phyloP scores from a whole-genome alignment of 2,113 vertebrate genomes.

The Notothenia coriiceps region DNA sequence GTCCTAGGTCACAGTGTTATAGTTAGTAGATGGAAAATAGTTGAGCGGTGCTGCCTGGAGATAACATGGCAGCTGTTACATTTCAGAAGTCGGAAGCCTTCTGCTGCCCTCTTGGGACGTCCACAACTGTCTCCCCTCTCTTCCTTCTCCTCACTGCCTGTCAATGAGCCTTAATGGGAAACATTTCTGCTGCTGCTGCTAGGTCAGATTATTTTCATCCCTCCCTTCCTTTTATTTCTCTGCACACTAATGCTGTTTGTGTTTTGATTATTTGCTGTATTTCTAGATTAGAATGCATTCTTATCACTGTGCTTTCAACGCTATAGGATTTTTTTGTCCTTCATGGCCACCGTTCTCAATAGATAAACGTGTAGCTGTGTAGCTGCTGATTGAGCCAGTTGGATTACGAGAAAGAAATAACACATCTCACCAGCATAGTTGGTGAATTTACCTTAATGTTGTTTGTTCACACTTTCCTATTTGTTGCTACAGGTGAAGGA shows the following conservation, averaged over 20 bases:
- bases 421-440: neutral
- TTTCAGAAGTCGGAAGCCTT: constrained; percentile 54
- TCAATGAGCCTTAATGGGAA: constrained; percentile 52
- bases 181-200: constrained; percentile 40
- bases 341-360: neutral
- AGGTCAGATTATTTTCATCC: constrained; percentile 43
- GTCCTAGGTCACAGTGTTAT: neutral
- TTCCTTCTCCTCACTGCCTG: constrained; percentile 49
- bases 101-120: constrained; percentile 65
- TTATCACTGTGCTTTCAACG: constrained; percentile 3
- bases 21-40: constrained; percentile 7
- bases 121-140: constrained; percentile 46
- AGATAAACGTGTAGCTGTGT: neutral
- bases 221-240: constrained; percentile 29
- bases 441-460: neutral
- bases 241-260: constrained; percentile 32
- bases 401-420: constrained; percentile 15
- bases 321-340: constrained; percentile 25
- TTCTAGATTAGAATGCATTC: constrained; percentile 1
- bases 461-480: constrained; percentile 10
- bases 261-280: constrained; percentile 26
- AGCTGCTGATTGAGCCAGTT: constrained; percentile 14
- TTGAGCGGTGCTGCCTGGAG: constrained; percentile 10
- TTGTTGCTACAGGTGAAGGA: constrained; percentile 32
- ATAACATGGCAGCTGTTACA: constrained; percentile 49